Base-by-base conservation (phyloP, 2,797 vertebrate species). In the Hybognathus amarus region DNA sequence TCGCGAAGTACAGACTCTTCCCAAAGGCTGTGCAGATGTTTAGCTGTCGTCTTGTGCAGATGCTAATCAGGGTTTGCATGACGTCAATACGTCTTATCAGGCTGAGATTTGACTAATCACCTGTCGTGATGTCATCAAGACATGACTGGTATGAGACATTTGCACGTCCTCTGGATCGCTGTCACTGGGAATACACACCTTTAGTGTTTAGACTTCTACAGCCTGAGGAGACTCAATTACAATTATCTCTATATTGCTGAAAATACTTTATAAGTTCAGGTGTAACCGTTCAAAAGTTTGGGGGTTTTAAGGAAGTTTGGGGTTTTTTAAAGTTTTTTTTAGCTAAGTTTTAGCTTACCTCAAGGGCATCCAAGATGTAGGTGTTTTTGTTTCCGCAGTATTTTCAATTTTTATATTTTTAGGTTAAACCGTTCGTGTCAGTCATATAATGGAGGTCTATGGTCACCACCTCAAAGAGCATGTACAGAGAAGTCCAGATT, bases 1-100 rank as follows among this genome's bases (percentile, higher is more conserved):
- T 77, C 92, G 82, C 90, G 61, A n/a, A 64, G 85, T 85, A 7
- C 52, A 54, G 11, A 80, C 54, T 50, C 86, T 89, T 54, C 38
- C 27, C 40, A 91, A 90, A 56, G 78, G 79, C 22, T 85, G 42
- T 2, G 40, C 79, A 70, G 33, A 64, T 38, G 75, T 85, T 30
- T 85, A 88, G 78, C 42, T 10, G 20, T 15, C 22, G 15, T 15
- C 17, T 47, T 2, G 7, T 67, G 20, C 76, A 79, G 84, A 87
- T 85, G 77, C 38, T 70, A 82, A 85, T 85, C 86, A 1, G 66
- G 66, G 5, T 3, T 10, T 71, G 30, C 77, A 12, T 81, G 84
- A 82, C 40, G 64, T 88, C 76, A 42, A 79, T 50, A 42, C 76
- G 13, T 20, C 61, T 85, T 86, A 85, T 86, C 80, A 56, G 80